Base-by-base conservation (phyloP, 2,888 invertebrate species). In the Pteria penguin region DNA sequence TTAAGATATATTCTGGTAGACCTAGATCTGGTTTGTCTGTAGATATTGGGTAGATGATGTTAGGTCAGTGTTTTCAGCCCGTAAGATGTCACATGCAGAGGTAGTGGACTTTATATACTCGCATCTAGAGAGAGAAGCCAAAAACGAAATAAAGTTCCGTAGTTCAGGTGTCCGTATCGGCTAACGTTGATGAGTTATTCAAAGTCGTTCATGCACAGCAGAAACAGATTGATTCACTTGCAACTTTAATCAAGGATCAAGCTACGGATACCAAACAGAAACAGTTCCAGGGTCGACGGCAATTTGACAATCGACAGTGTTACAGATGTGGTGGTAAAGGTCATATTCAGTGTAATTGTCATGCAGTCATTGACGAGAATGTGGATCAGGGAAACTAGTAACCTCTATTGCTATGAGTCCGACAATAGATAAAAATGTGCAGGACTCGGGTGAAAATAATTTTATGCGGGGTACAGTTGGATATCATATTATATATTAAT, bases 201-300 rank as follows among this genome's bases (percentile, higher is more conserved):
- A 62, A 62, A 62, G 32, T 62, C 18, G 32, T 62, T n/a, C n/a
- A 62, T 32, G 62, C 62, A n/a, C 33, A 62, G 24, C 62, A 33
- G 33, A 62, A 32, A 22, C 32, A 32, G n/a, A 62, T 62, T 27
- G 62, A 62, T 32, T 32, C 32, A 18, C 32, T 32, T 24, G 14
- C 62, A 18, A 4, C 22, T 2, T 33, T 32, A 33, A 62, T 32
- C 2, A 32, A 33, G n/a, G 62, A 62, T 33, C 33, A 22, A 29
- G 1, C 2, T 0, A 2, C 2, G 2, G 29, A 29, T 29, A n/a
- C n/a, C n/a, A n/a, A n/a, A n/a, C n/a, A n/a, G n/a, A 2, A 61
- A 29, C 61, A 61, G 1, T 27, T n/a, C 26, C 18, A n/a, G n/a
- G 22, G 11, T 29, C 27, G n/a, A 11, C 31, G 61, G 14, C 8